Evolutionary conservation across 2,888 invertebrate genomes (phyloP).

Genomic region (Melanchra persicariae): DNA sequence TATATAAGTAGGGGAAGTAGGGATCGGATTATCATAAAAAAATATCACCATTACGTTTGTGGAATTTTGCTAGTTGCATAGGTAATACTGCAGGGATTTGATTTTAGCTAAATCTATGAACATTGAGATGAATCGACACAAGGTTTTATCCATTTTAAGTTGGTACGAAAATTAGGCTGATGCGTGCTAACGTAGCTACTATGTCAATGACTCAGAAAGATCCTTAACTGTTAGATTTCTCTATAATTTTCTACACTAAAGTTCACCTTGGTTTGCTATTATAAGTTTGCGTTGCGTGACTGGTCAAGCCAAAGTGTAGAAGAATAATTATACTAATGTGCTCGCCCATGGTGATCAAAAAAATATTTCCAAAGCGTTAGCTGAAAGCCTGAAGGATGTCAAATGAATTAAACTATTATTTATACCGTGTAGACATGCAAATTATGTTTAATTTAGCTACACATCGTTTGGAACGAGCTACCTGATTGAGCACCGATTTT

Average conservation of each 20-base stretch:
- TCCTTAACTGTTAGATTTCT: constrained; percentile 18
- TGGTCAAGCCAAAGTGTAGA: constrained; percentile 1
- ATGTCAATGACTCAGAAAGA: constrained; percentile 6
- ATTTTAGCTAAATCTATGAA: no score
- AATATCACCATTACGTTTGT: no score
- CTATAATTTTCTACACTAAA: constrained; percentile 18
- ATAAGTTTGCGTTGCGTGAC: constrained; percentile 26
- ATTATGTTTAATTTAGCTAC: no score
- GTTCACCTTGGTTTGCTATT: constrained; percentile 39
- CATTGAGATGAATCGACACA: no score
- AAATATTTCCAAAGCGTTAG: background rate
- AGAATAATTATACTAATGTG: constrained; percentile 22
- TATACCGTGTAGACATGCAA: background rate
- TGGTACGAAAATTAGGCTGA: no score
- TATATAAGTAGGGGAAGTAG: no score
- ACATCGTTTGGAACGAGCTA: background rate
- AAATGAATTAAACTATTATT: background rate
- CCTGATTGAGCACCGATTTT: no score
- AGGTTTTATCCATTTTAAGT: no score
- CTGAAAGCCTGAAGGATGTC: background rate
- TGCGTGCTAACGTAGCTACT: background rate
- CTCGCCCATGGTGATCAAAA: background rate
- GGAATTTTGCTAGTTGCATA: no score
- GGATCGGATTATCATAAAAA: no score
- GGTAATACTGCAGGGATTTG: no score